Base-by-base conservation (phyloP, 2,113 vertebrate species). In the Jaculus jaculus region DNA sequence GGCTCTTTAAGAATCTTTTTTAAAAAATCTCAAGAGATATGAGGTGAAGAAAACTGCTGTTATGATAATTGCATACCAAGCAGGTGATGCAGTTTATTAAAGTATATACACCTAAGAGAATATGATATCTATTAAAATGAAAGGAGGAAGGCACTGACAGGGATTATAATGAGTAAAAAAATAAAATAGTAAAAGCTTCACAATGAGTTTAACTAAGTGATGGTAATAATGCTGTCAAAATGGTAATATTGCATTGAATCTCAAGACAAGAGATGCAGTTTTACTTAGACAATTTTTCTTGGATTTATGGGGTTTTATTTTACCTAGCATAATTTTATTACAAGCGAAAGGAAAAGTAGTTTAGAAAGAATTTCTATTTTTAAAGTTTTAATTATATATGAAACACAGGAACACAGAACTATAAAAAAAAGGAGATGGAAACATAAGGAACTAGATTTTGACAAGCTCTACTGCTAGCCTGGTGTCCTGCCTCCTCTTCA, bases 301-400 rank as follows among this genome's bases (percentile, higher is more conserved):
- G 71, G 30, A 82, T 66, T 93, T 47, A 9, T 17, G 71, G 28
- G 11, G 72, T 90, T 92, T 4, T 94, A 91, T 39, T 3, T 30
- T 80, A 88, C 82, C 32, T 61, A 39, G 88, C 87, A 9, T 72
- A 90, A 28, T 89, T 83, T 91, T 58, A 85, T 80, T 90, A 42
- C 39, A 61, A 28, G 66, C n/a, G 16, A 72, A 42, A 32, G 32
- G 26, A 66, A 7, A 58, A 13, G 5, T 47, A 69, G 91, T 77
- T 54, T 21, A 17, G 17, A 68, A 58, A 30, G 69, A 58, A 69
- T 87, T 77, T 84, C 42, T 4, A 74, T 28, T 71, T 92, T 87
- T 42, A 80, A 90, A 51, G 16, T 87, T 92, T 92, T 80, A 84
- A 51, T 95, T 90, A 39, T 17, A 77, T 13, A 5, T 80, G 32